Conservation (phyloP, 2,113 vertebrate genomes). For the Pollimyrus isidori region DNA sequence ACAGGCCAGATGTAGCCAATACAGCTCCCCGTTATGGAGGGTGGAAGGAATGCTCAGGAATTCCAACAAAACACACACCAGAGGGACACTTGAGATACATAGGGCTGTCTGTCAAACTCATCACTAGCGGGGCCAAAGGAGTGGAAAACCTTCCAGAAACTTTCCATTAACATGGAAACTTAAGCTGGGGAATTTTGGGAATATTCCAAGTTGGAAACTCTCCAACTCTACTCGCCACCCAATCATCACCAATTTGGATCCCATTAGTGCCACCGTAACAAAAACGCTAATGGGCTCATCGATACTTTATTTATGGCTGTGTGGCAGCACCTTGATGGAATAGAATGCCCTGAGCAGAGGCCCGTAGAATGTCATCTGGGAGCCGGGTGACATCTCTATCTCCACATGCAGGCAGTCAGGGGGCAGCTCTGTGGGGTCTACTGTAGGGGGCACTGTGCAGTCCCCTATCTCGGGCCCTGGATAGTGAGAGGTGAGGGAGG, state of each 20-base stretch:
- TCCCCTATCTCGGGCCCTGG: conserved; percentile 94
- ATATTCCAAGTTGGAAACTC: too few relatives aligned
- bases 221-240: not conserved
- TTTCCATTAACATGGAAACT: too few relatives aligned
- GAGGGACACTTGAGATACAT: not conserved
- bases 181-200: too few relatives aligned
- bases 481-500: not conserved
- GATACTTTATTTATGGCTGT: not conserved
- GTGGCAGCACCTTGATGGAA: conserved; percentile 78
- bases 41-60: not conserved
- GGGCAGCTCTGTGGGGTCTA: conserved; percentile 84
- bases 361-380: conserved; percentile 87
- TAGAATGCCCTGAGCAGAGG: conserved; percentile 82
- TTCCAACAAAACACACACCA: not conserved
- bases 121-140: too few relatives aligned
- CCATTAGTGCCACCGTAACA: not conserved
- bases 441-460: conserved; percentile 47
- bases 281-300: not conserved
- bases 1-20: not conserved
- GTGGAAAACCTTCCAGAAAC: too few relatives aligned
- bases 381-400: conserved; percentile 89
- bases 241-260: not conserved
- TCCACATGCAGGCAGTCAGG: conserved; percentile 88
- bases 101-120: not conserved
- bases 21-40: not conserved